A percentile compares a stretch with the other conserved stretches of the same genome.
Conservation (phyloP, 2,113 vertebrate species). For the Brienomyrus longianalis region DNA sequence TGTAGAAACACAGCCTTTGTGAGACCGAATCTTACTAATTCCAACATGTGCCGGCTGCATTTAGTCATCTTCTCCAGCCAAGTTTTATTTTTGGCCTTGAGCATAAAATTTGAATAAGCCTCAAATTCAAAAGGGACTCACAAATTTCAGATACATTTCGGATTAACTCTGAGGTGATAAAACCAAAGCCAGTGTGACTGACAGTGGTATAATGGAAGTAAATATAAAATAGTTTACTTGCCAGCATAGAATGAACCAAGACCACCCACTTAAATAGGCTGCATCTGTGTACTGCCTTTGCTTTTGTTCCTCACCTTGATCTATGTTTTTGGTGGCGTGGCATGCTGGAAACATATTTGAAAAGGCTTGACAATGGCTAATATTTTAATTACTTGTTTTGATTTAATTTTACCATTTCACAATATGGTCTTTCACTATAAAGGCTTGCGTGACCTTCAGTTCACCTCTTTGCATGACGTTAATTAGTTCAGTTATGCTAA, state of each 20-base stretch:
- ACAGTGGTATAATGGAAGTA: background rate
- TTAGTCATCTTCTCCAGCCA: slow-evolving; percentile 10
- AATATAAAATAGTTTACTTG: background rate
- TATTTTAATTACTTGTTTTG: background rate
- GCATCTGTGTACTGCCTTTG: background rate
- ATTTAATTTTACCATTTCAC: background rate
- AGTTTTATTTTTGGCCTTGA: slow-evolving; percentile 30
- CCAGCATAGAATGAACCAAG: background rate
- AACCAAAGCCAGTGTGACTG: slow-evolving; percentile 23
- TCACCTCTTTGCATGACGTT: slow-evolving; percentile 1
- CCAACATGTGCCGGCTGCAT: background rate
- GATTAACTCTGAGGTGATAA: slow-evolving; percentile 32
- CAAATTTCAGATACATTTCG: slow-evolving; percentile 31
- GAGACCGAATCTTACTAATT: background rate
- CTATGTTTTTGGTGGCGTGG: background rate
- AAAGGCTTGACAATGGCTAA: background rate
- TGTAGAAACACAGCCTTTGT: background rate
- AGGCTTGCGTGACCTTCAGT: background rate
- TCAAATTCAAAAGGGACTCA: slow-evolving; percentile 28
- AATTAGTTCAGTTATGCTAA: background rate
- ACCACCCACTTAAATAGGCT: background rate
- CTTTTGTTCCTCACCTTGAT: slow-evolving; percentile 4
- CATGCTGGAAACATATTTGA: background rate
- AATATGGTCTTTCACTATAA: background rate
- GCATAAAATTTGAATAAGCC: slow-evolving; percentile 36